Evolutionary conservation across 2,113 vertebrate species (phyloP), one percentile per base, ranked within the genome.

Genomic region (Larimichthys polyactis): DNA sequence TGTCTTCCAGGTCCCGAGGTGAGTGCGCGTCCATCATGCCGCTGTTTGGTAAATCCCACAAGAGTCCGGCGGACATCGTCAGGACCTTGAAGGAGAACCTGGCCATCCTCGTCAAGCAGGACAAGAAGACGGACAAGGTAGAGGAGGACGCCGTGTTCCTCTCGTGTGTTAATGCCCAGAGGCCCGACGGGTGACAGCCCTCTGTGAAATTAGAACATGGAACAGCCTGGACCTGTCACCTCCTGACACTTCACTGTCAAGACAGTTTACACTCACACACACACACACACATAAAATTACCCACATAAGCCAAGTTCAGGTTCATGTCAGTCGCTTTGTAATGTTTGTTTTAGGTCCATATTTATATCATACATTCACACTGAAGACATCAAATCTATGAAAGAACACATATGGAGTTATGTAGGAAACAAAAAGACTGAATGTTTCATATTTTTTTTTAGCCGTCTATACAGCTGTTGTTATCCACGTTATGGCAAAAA

Each of bases 41-140:
- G 80, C 96, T 99, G 89, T 99, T 99, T 86, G 97, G 97, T 92
- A 99, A 98, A 95, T 97, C 98, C 3, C 97, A 98, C 92, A 99
- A 99, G 96, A 98, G 96, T 93, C 98, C 98, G 40, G 96, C 96
- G 20, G 98, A 99, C 90, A 97, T 98, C 71, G 97, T 99, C 91
- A 97, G 95, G 94, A 96, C 94, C 59, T 93, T 99, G 76, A 98
- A 97, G 93, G 97, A 99, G 84, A 98, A 98, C 92, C 90, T 99
- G 96, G 95, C 95, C 66, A 95, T 98, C 90, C 95, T 99, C 90
- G 96, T 98, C 88, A 99, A 98, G 81, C 98, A 99, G 91, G 97
- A 99, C 51, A 99, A 97, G 94, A 99, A 98, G 94, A 96, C 97
- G 65, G 98, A 99, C 63, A 99, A 99, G 97, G 98, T 99, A 94